Evolutionary conservation across 1,140 invertebrate species (phyloP), one percentile per base, ranked within the genome.

Genomic region (Carposina sasakii): DNA sequence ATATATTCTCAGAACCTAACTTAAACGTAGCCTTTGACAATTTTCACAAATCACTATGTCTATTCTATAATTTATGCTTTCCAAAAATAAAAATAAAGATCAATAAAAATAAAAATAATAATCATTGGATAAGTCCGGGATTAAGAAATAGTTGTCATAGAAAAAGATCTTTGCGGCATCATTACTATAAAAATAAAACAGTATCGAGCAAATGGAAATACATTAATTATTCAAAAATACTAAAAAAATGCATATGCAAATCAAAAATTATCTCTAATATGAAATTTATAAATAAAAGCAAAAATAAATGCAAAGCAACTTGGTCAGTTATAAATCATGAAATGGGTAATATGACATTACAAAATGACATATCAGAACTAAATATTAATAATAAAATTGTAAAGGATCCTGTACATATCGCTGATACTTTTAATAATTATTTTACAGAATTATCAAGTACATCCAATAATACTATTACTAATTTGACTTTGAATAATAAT

Each of bases 1-100:
- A 37, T 4, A 19, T 13, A 2, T n/a, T 37, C 3, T 6, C 3
- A 20, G 34, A 37, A 37, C 4, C 34, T 4, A 19, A 37, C n/a
- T 6, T 37, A 17, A 37, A 37, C 20, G 10, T 4, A 31, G 41
- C 41, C 10, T 43, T 43, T 19, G 9, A 3, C 12, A 6, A 43
- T 13, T 43, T 30, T 30, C 24, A 43, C 31, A 28, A 43, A 6
- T 6, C 10, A 3, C 6, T 43, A 8, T 17, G 15, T 12, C 6
- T 43, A 10, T 43, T 30, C 17, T 43, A 30, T 43, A 31, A 43
- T 19, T 28, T 43, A 43, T 43, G 41, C 19, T 43, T 43, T 17
- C 41, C 41, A 19, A 43, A 17, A 19, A 43, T 30, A 6, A 43
- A 31, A 43, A 26, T 43, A 10, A 28, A 22, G 12, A 26, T 28